These are phyloP conservation scores for Siderastrea radians DNA, from an alignment of 92 coral and sea anemone species.

Conservation along the genomic window DNA sequence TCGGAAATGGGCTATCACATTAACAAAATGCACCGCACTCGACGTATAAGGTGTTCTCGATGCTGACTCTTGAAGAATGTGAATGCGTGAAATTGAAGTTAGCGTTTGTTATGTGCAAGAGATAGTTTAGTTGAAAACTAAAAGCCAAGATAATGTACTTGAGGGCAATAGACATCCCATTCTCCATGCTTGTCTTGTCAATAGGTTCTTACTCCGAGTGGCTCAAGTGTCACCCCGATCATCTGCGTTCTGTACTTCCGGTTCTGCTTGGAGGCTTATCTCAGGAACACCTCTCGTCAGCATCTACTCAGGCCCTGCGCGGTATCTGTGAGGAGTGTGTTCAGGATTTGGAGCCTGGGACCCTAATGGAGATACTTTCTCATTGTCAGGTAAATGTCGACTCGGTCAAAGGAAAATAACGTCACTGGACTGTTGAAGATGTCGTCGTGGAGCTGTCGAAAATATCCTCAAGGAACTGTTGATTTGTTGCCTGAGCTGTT, in stretches of 20 bases:
- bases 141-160: too few relatives aligned
- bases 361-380: slow-evolving; percentile 74
- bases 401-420: too few relatives aligned
- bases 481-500: neutral
- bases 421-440: too few relatives aligned
- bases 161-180: neutral
- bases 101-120: too few relatives aligned
- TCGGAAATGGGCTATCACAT: too few relatives aligned
- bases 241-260: slow-evolving; percentile 92
- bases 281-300: slow-evolving; percentile 80
- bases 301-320: slow-evolving; percentile 97
- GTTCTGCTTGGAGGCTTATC: slow-evolving; percentile 88
- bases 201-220: slow-evolving; percentile 97
- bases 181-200: neutral
- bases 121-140: too few relatives aligned
- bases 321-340: slow-evolving; percentile 98
- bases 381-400: slow-evolving; percentile 84
- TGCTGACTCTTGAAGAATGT: too few relatives aligned
- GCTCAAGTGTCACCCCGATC: slow-evolving; percentile 96
- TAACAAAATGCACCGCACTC: too few relatives aligned
- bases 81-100: too few relatives aligned
- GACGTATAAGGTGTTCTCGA: too few relatives aligned
- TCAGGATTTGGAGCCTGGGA: slow-evolving; percentile 86
- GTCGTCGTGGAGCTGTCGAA: neutral
- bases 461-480: neutral